Evolutionary conservation across 1,140 invertebrate species (phyloP), one percentile per base, ranked within the genome.

Genomic region (Orchesella cincta): DNA sequence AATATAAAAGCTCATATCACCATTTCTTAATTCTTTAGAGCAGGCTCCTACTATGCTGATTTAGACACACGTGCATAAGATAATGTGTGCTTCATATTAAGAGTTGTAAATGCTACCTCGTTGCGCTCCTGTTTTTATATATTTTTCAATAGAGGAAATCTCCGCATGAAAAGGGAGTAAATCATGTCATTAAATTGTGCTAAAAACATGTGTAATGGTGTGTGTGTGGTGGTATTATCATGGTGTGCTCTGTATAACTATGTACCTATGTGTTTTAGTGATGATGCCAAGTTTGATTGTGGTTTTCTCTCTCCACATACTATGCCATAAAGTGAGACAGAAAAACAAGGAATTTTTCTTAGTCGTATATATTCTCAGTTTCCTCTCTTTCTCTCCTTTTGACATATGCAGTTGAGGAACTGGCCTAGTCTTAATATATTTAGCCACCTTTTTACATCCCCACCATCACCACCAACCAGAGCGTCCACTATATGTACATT

Each of bases 161-260:
- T 67, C 26, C 62, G 33, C 62, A 67, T 67, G 28, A 31, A 12
- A 67, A 67, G 33, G n/a, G 8, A 67, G 62, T 67, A 67, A 67
- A 67, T 67, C 62, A 67, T 67, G 62, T 67, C 62, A 67, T 67
- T 67, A 67, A 67, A 67, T 31, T 18, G 62, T 67, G 62, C 62
- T 67, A 67, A 67, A n/a, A 67, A 67, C 62, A 67, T 67, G 62
- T 67, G 62, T 67, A 67, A 67, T 67, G 62, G 62, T 29, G 62
- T 2, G 8, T 31, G 28, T n/a, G 26, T 67, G 62, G 62, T 67
- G 62, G 54, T 57, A 26, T 57, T 12, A 57, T 57, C 54, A 23
- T 57, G 54, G 12, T 29, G 62, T 23, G 52, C 23, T 57, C 12
- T 26, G 39, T 46, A 46, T 46, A 12, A 46, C 39, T 46, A 46